Evolutionary conservation across 2,113 vertebrate genomes (phyloP).

Genomic region (Notechis scutatus): DNA sequence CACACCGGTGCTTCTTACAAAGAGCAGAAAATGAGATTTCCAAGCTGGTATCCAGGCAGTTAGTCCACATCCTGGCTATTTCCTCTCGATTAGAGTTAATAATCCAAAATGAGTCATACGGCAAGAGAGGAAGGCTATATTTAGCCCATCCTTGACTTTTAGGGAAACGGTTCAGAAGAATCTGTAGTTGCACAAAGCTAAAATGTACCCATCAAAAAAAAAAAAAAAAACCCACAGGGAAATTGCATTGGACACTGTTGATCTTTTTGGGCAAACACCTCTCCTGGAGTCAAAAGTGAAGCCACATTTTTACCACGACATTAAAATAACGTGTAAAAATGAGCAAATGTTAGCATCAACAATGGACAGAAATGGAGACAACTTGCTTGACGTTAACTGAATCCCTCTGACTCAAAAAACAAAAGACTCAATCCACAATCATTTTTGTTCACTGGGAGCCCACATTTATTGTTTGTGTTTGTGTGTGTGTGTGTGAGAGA

Average conservation of each 20-base stretch:
- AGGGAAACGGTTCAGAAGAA: not conserved
- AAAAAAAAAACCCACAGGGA: slow-evolving; percentile 12
- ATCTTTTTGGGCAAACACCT: slow-evolving; percentile 5
- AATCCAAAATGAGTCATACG: slow-evolving; percentile 55
- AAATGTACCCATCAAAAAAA: slow-evolving; percentile 23
- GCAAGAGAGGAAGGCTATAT: not conserved
- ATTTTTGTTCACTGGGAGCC: not conserved
- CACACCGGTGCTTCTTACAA: slow-evolving; percentile 67
- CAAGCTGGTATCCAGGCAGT: slow-evolving; percentile 57
- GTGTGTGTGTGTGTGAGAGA: not conserved
- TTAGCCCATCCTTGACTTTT: not conserved
- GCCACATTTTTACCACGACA: not conserved
- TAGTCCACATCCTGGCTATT: slow-evolving; percentile 54
- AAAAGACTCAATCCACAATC: not conserved
- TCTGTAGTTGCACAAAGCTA: slow-evolving; percentile 28
- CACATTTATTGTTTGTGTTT: not conserved
- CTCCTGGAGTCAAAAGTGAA: not conserved
- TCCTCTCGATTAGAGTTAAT: slow-evolving; percentile 56
- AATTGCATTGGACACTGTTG: slow-evolving; percentile 24
- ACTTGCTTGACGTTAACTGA: not conserved
- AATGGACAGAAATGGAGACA: not conserved
- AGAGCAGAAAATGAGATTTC: slow-evolving; percentile 65
- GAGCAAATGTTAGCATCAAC: not conserved
- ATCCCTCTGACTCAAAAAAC: not conserved
- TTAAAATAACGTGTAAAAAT: not conserved